A percentile compares a stretch with the other conserved stretches of the same genome.
phyloP scores from a whole-genome alignment of 2,113 vertebrate genomes.

The Trinectes maculatus region DNA sequence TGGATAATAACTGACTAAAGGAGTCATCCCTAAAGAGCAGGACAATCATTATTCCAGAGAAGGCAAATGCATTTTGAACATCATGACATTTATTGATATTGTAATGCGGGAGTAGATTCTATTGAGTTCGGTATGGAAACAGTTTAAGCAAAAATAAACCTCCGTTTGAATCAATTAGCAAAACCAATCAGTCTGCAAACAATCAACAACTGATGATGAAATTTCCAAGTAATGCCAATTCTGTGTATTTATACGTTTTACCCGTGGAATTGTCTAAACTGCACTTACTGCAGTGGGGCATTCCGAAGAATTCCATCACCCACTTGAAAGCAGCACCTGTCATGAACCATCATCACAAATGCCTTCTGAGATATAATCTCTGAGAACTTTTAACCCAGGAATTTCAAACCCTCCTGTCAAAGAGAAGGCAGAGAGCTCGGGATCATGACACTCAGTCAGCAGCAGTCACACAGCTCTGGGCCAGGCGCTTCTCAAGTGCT shows the following conservation, averaged over 20 bases:
- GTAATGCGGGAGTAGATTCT: constrained; percentile 59
- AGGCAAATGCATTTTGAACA: constrained; percentile 85
- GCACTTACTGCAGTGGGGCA: constrained; percentile 41
- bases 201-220: background rate
- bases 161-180: constrained; percentile 27
- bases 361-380: constrained; percentile 82
- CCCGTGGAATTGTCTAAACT: constrained; percentile 23
- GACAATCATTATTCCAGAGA: constrained; percentile 85
- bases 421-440: constrained; percentile 78
- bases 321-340: constrained; percentile 74
- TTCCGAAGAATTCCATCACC: constrained; percentile 65
- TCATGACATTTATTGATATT: constrained; percentile 49
- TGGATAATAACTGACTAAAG: constrained; percentile 31
- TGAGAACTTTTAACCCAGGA: constrained; percentile 82
- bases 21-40: constrained; percentile 68
- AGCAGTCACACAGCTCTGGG: constrained; percentile 81
- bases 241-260: background rate
- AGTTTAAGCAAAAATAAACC: constrained; percentile 35
- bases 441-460: constrained; percentile 82
- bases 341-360: constrained; percentile 79
- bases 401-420: constrained; percentile 83
- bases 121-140: constrained; percentile 82
- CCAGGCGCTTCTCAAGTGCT: constrained; percentile 73
- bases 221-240: background rate
- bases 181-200: constrained; percentile 20